Evolutionary conservation across 2,888 invertebrate species (phyloP).

Genomic region (Drosophila kuntzei): DNA sequence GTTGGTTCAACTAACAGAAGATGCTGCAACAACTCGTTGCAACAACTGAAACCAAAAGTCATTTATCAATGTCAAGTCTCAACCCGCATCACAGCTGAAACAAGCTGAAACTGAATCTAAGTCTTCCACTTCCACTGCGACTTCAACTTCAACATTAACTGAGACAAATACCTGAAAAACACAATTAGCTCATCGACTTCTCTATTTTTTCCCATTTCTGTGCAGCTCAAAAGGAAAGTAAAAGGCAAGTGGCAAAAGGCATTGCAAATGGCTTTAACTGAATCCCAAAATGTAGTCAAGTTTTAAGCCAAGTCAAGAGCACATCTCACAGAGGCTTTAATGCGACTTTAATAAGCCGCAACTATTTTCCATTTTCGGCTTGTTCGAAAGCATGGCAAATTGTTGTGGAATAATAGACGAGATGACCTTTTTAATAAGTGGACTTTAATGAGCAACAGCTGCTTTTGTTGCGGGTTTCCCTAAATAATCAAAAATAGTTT

Average conservation of each 20-base stretch:
- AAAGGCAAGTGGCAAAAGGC: conserved; percentile 23
- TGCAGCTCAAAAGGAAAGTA: conserved; percentile 42
- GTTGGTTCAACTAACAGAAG: conserved; percentile 24
- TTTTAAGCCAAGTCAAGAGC: conserved; percentile 27
- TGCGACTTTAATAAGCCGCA: conserved; percentile 60
- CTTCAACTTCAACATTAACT: conserved; percentile 1
- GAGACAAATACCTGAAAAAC: conserved; percentile 13
- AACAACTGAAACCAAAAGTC: conserved; percentile 22
- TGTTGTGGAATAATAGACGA: conserved; percentile 10
- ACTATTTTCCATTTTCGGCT: conserved; percentile 29
- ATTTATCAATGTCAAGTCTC: conserved; percentile 68
- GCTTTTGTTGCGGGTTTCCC: conserved; percentile 2
- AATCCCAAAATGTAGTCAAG: background rate
- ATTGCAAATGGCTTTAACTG: conserved; percentile 30
- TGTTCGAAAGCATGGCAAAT: conserved; percentile 50
- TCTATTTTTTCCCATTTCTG: conserved; percentile 12
- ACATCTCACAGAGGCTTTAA: conserved; percentile 43
- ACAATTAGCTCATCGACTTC: conserved; percentile 43
- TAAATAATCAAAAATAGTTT: too few species aligned
- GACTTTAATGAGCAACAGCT: conserved; percentile 40
- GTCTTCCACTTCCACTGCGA: background rate
- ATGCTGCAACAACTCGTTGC: conserved; percentile 11
- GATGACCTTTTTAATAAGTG: conserved; percentile 1
- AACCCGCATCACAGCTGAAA: conserved; percentile 35
- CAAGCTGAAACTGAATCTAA: background rate